phyloP scores from a whole-genome alignment of 2,113 vertebrate species.

The Poeciliopsis prolifica region DNA sequence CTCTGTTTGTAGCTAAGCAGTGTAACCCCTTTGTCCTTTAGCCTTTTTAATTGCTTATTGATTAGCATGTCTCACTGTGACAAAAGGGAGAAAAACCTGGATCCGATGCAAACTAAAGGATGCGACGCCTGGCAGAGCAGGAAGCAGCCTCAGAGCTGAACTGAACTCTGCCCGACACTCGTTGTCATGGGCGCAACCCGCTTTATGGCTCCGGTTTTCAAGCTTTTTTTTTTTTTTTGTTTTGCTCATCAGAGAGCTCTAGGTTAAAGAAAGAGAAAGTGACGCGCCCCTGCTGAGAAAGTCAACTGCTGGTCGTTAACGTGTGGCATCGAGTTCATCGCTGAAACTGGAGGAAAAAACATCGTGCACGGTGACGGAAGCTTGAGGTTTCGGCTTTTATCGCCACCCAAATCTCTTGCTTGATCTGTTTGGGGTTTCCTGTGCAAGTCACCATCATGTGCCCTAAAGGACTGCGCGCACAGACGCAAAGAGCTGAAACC shows the following conservation, averaged over 20 bases:
- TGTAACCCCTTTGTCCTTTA: constrained; percentile 39
- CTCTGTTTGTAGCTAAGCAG: constrained; percentile 30
- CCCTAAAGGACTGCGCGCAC: constrained; percentile 28
- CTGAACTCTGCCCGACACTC: constrained; percentile 44
- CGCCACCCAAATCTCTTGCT: constrained; percentile 40
- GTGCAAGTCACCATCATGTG: constrained; percentile 52
- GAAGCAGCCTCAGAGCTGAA: constrained; percentile 41
- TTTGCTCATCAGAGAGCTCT: background rate
- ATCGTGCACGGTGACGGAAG: constrained; percentile 53
- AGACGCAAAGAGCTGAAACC: constrained; percentile 1
- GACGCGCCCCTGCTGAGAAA: background rate
- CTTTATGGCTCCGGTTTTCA: constrained; percentile 8
- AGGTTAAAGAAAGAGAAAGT: background rate
- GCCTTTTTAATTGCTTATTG: constrained; percentile 76
- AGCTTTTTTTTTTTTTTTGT: constrained; percentile 12
- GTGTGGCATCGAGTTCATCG: constrained; percentile 15
- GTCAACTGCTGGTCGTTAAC: background rate
- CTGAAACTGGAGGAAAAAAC: constrained; percentile 41
- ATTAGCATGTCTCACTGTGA: constrained; percentile 61
- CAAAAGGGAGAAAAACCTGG: constrained; percentile 55
- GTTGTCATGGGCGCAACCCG: constrained; percentile 3
- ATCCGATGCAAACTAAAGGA: constrained; percentile 51
- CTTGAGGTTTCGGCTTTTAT: constrained; percentile 63
- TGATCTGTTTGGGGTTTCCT: constrained; percentile 60
- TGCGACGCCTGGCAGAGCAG: constrained; percentile 45